These are phyloP conservation scores for Leptosomus discolor DNA, from an alignment of 2,113 vertebrate genomes.

Conservation along the genomic window DNA sequence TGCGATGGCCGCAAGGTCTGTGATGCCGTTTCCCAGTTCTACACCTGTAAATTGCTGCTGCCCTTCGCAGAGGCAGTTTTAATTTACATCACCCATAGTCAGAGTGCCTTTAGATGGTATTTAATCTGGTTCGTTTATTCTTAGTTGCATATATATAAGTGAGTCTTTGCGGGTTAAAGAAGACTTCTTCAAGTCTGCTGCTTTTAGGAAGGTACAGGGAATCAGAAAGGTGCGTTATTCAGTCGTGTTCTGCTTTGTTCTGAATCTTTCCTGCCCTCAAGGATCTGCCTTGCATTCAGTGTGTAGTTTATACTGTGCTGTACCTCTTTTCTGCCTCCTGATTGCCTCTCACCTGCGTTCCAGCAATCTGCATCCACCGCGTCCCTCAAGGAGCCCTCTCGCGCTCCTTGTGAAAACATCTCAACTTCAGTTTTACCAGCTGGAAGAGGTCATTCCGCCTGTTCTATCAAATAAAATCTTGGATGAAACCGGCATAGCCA, in stretches of 20 bases:
- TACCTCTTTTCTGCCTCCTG: neutral
- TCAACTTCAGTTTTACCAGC: neutral
- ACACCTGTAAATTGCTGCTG: neutral
- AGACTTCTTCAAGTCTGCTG: neutral
- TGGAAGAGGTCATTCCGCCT: neutral
- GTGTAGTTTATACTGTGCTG: neutral
- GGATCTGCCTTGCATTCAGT: neutral
- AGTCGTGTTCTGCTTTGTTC: neutral
- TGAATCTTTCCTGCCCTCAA: neutral
- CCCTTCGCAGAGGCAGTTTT: neutral
- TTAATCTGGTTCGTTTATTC: neutral
- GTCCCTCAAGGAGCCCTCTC: neutral
- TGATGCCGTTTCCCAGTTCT: neutral
- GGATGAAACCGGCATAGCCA: neutral
- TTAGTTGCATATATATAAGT: neutral
- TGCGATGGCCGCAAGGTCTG: fast-evolving
- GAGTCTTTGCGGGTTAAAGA: neutral
- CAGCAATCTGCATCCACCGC: neutral
- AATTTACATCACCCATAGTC: neutral
- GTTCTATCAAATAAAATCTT: neutral
- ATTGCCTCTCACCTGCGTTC: neutral
- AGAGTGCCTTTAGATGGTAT: neutral
- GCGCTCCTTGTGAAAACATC: neutral
- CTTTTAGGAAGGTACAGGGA: neutral
- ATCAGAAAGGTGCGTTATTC: neutral